Evolutionary conservation across 2,888 invertebrate genomes (phyloP).

Genomic region (Nipponacmea schrenckii): DNA sequence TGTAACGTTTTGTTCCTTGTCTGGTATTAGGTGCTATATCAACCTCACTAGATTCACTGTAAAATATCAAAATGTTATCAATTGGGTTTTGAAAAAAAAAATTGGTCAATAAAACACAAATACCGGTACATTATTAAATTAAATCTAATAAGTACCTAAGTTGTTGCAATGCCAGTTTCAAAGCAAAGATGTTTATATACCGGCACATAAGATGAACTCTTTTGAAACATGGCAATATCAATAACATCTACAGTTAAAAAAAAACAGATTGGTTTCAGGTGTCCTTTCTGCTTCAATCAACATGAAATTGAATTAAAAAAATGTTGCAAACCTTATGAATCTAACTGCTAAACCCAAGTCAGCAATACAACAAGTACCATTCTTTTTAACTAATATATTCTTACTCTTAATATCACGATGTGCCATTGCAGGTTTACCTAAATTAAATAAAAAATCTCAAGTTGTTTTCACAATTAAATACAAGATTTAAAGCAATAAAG

Average conservation of each 20-base stretch:
- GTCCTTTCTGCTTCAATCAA: too few species aligned
- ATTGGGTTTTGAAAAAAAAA: background rate
- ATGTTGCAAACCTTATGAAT: slow-evolving; percentile 74
- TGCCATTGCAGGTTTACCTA: slow-evolving; percentile 87
- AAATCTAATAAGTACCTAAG: too few species aligned
- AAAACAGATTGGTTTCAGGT: too few species aligned
- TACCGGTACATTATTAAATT: background rate
- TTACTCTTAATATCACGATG: slow-evolving; percentile 93
- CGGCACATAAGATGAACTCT: too few species aligned
- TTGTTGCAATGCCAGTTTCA: too few species aligned
- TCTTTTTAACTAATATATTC: slow-evolving; percentile 88
- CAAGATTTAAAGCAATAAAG: too few species aligned
- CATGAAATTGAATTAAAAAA: too few species aligned
- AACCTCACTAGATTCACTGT: slow-evolving; percentile 72
- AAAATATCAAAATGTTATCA: slow-evolving; percentile 15
- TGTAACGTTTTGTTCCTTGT: slow-evolving; percentile 87
- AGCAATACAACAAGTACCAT: slow-evolving; percentile 91
- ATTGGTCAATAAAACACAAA: background rate
- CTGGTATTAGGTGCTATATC: slow-evolving; percentile 81
- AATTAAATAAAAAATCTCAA: slow-evolving; percentile 12
- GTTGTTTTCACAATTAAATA: too few species aligned
- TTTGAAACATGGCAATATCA: too few species aligned
- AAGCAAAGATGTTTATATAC: too few species aligned
- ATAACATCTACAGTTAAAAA: too few species aligned
- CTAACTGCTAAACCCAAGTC: slow-evolving; percentile 93